Evolutionary conservation across 2,113 vertebrate genomes (phyloP), one percentile per base, ranked within the genome.

Genomic region (Phyllopteryx taeniolatus): DNA sequence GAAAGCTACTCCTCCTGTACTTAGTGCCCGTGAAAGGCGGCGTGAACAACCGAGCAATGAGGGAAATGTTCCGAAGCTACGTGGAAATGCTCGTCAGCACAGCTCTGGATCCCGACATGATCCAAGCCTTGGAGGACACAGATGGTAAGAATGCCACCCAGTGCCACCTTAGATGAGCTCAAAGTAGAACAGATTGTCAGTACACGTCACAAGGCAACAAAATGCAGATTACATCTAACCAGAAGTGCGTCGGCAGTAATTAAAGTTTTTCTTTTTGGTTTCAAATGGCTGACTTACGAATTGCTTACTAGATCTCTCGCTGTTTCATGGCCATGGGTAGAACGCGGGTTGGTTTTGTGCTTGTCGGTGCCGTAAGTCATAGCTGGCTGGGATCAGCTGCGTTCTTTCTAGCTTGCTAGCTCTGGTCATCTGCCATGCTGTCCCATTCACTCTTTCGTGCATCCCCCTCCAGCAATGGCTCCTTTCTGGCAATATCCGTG

Each of bases 41-140:
- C 15, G 87, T 96, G 69, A 96, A 96, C 86, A 96, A 95, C 1
- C 92, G 96, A 67, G 95, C 94, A 0, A 96, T 96, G 95, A 93
- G 94, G 79, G 96, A 98, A 80, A 98, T 96, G 95, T 98, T 95
- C 91, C 93, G 95, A 72, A 98, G 96, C 88, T 98, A 98, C 0
- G 95, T 98, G 81, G 96, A 98, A 90, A 96, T 98, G 95, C 77
- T 98, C 79, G 95, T 98, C 84, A 98, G 96, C 91, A 96, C 95
- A 0, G 96, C 95, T 0, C 92, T 98, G 19, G 96, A 98, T 86
- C 95, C 96, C 0, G 96, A 96, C 88, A 96, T 98, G 96, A 98
- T 98, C 84, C 95, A 98, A 87, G 95, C 96, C 53, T 90, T 97
- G 79, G 95, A 97, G 81, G 95, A 96, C 90, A 96, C 95, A 0